A percentile compares a stretch with the other conserved stretches of the same genome.
Evolutionary conservation across 2,888 invertebrate species (phyloP).

Genomic region (Fragum fragum): DNA sequence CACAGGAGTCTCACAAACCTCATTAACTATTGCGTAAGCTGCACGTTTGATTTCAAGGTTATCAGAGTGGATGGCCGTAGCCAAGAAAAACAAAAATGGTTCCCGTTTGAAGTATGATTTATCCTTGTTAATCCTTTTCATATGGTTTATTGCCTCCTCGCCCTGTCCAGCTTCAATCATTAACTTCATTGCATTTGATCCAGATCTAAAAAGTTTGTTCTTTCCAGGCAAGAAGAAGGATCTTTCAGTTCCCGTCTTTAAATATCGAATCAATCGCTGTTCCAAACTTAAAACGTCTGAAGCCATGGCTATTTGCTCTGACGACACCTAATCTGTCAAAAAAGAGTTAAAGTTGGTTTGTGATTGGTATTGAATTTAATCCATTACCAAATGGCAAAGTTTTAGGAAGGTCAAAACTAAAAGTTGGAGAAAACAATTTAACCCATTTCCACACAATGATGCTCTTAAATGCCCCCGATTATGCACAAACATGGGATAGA

Average conservation of each 20-base stretch:
- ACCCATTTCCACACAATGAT: too few relatives aligned
- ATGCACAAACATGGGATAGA: too few relatives aligned
- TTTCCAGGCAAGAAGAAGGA: constrained; percentile 63
- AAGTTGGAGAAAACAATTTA: too few relatives aligned
- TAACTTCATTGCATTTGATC: constrained; percentile 56
- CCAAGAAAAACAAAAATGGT: constrained; percentile 89
- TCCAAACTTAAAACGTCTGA: constrained; percentile 34
- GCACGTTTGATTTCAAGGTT: constrained; percentile 88
- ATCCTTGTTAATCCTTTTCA: constrained; percentile 63
- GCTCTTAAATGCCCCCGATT: too few relatives aligned
- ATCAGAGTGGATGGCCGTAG: constrained; percentile 89
- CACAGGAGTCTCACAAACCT: constrained; percentile 90
- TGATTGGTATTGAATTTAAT: too few relatives aligned
- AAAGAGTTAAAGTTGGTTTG: too few relatives aligned
- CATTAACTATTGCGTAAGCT: constrained; percentile 88
- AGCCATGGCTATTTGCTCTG: constrained; percentile 41
- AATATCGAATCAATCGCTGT: constrained; percentile 54
- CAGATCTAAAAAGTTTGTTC: constrained; percentile 57
- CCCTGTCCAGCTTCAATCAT: constrained; percentile 69
- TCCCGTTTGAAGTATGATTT: constrained; percentile 65
- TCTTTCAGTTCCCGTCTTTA: constrained; percentile 62
- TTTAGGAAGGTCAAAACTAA: too few relatives aligned
- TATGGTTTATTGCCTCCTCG: constrained; percentile 62
- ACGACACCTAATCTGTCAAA: too few relatives aligned
- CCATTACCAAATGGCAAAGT: too few relatives aligned